Conservation (phyloP, 2,113 vertebrate species). For the Myiozetetes cayanensis region DNA sequence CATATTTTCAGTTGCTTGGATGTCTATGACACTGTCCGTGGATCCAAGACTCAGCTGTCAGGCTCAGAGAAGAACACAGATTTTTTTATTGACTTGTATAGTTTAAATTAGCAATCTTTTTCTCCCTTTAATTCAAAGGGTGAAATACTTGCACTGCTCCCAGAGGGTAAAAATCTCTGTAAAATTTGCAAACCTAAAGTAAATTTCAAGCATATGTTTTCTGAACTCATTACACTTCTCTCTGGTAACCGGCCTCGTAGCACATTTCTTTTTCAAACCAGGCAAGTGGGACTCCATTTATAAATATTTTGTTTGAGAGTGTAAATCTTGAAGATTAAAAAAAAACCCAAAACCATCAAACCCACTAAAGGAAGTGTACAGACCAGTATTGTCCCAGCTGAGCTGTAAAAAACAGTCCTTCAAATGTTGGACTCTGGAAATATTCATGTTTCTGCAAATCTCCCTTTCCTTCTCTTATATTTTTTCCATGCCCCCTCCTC, state of each 20-base stretch:
- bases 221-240: constrained; percentile 24
- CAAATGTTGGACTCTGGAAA: constrained; percentile 36
- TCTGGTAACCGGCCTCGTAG: neutral
- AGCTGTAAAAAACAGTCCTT: constrained; percentile 41
- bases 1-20: neutral
- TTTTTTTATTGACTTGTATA: neutral
- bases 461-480: neutral
- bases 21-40: neutral
- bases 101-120: constrained; percentile 50
- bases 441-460: neutral
- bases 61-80: neutral
- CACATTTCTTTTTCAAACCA: constrained; percentile 50
- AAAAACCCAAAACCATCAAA: neutral
- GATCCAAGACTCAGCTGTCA: constrained; percentile 8
- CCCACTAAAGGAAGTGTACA: constrained; percentile 26
- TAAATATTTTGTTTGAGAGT: constrained; percentile 67
- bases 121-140: constrained; percentile 11
- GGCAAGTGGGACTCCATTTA: constrained; percentile 34
- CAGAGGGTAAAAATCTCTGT: constrained; percentile 34
- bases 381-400: constrained; percentile 41
- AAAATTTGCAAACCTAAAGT: constrained; percentile 65
- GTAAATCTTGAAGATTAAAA: constrained; percentile 48
- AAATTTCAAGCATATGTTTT: constrained; percentile 62
- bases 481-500: constrained; percentile 10
- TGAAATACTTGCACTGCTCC: constrained; percentile 15